Evolutionary conservation across 2,113 vertebrate species (phyloP), one percentile per base, ranked within the genome.

Genomic region (cattle (Bos taurus)): DNA sequence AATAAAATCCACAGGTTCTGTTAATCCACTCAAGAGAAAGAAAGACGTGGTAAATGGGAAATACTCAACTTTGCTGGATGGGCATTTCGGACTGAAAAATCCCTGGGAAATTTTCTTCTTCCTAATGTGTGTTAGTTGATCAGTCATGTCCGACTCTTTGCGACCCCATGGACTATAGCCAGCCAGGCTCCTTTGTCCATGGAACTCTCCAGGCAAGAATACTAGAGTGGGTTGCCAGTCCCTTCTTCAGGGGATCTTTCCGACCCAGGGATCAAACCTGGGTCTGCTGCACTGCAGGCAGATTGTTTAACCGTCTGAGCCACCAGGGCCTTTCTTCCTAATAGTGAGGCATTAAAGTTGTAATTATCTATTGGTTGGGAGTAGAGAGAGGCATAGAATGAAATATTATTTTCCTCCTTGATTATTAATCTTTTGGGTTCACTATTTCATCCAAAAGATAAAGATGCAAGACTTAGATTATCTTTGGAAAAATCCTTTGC

Each of bases 11-110:
- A 97, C 46, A 96, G n/a, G 33, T 78, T 89, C 56, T 82, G 15
- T n/a, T 97, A 86, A 94, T 83, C 74, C 94, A 87, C 50, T 46
- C 60, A 50, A 91, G n/a, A 83, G 62, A 57, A 96, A 88, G n/a
- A 87, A 78, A 84, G 19, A 50, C 67, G 14, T 33, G 19, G 3
- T 82, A n/a, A 54, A 71, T 12, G 46, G 21, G 54, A 95, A 90
- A 90, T 19, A 26, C 3, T 43, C 71, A 74, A 13, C 11, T 71
- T 36, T 80, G 19, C 36, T 56, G 9, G 60, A 92, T 12, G 50
- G 30, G 36, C 12, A n/a, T 90, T 90, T 67, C 12, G 9, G 40
- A 62, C 26, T 56, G 62, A 25, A 54, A 93, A 43, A 59, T 46
- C 88, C 59, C 33, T 43, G 23, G 56, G 59, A 83, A 71, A 54